Percentiles rank a stretch among this genome's conserved stretches.
These are phyloP conservation scores for Coryphaenoides rupestris DNA, from an alignment of 2,113 vertebrate genomes.

Conservation along the genomic window DNA sequence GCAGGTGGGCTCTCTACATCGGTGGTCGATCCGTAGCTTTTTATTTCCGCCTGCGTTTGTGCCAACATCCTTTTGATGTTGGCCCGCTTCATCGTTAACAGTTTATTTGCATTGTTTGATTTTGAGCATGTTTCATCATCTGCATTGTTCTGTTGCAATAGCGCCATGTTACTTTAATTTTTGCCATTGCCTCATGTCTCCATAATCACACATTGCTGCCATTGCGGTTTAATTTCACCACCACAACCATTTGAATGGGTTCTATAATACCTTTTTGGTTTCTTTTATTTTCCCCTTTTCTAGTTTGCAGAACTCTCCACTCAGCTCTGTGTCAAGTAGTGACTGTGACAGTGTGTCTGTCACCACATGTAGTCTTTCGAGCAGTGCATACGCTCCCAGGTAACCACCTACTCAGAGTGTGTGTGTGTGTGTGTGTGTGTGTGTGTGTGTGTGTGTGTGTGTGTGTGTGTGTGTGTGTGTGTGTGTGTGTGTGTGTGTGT, in stretches of 20 bases:
- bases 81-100: background rate
- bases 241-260: constrained; percentile 21
- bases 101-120: background rate
- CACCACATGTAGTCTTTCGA: constrained; percentile 91
- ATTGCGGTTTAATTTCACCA: constrained; percentile 15
- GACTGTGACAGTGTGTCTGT: constrained; percentile 90
- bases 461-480: background rate
- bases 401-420: constrained; percentile 61
- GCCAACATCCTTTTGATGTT: background rate
- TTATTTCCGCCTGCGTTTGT: too few relatives aligned
- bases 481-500: background rate
- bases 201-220: background rate
- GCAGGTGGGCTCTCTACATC: constrained; percentile 19
- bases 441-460: constrained; percentile 1
- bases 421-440: background rate
- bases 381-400: constrained; percentile 86
- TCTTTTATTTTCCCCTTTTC: constrained; percentile 28
- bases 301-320: constrained; percentile 85
- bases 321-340: constrained; percentile 88
- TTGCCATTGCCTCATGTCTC: background rate
- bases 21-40: too few relatives aligned
- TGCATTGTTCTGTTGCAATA: constrained; percentile 4
- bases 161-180: background rate
- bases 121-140: constrained; percentile 13
- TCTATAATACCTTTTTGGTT: constrained; percentile 21